Evolutionary conservation across 2,113 vertebrate genomes (phyloP).

Genomic region (Toxostoma redivivum): DNA sequence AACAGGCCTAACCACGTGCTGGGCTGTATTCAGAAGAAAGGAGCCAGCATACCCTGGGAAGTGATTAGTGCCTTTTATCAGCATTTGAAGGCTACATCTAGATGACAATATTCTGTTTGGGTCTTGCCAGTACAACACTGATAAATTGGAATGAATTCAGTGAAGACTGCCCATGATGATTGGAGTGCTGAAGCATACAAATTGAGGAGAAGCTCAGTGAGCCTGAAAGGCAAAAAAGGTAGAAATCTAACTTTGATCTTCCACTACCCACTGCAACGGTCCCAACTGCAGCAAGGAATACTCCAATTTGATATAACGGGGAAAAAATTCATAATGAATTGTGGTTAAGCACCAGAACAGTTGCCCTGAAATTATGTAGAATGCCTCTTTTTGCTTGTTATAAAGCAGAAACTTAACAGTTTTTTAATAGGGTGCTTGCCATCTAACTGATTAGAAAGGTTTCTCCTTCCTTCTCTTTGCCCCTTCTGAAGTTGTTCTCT

Average conservation of each 20-base stretch:
- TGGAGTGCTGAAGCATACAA: neutral
- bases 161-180: neutral
- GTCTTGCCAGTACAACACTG: neutral
- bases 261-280: neutral
- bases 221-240: neutral
- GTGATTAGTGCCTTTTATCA: neutral
- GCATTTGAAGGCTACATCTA: neutral
- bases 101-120: neutral
- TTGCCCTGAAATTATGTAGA: neutral
- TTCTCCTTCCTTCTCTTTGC: neutral
- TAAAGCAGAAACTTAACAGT: neutral
- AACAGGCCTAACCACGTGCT: neutral
- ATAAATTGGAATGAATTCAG: neutral
- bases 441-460: neutral
- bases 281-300: neutral
- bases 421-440: neutral
- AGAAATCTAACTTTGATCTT: neutral
- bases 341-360: neutral
- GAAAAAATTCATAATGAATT: neutral
- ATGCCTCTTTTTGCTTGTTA: neutral
- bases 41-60: neutral
- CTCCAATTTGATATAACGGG: accelerated
- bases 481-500: neutral
- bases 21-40: neutral
- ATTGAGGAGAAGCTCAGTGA: neutral